Base-by-base conservation (phyloP, 2,113 vertebrate species). In the Antechinus stuartii region DNA sequence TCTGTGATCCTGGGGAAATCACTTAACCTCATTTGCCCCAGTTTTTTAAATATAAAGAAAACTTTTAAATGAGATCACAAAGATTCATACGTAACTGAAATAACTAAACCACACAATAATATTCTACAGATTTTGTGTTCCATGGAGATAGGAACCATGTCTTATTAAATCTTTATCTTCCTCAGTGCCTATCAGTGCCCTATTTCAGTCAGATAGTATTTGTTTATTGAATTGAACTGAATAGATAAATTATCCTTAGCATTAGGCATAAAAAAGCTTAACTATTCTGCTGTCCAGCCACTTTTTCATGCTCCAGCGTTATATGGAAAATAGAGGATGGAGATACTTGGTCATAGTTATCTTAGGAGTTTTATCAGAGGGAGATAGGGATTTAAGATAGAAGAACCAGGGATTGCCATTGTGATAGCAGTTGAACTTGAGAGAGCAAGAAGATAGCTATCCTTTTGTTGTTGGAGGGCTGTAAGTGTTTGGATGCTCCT, bases 391-490 rank as follows among this genome's bases (percentile, higher is more conserved):
- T 56, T 7, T 91, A 90, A 90, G 54, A 57, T 90, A 47, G 92
- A 0, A 8, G 53, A n/a, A 76, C 23, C 54, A 30, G 42, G 54
- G 25, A 76, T 89, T n/a, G 30, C 91, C 92, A 93, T 46, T 56
- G 8, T 91, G 68, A 96, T 61, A 55, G 0, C 6, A 61, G 49
- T 93, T 95, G 54, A n/a, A 96, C 91, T 91, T 12, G 56, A 68
- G 49, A 30, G 56, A 49, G 7, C 35, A 52, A 91, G 90, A 42
- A 68, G 30, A 76, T 93, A 90, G 53, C 93, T 94, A n/a, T 89
- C 93, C 95, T 90, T 25, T 54, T 94, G 30, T n/a, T 95, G 90
- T 95, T 96, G 96, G 90, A 57, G 54, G 95, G 42, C 91, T 93
- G 25, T 16, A 93, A 92, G 91, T 91, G 56, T 8, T 19, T 57